phyloP scores from a whole-genome alignment of 2,113 vertebrate species.

The Clarias magur region DNA sequence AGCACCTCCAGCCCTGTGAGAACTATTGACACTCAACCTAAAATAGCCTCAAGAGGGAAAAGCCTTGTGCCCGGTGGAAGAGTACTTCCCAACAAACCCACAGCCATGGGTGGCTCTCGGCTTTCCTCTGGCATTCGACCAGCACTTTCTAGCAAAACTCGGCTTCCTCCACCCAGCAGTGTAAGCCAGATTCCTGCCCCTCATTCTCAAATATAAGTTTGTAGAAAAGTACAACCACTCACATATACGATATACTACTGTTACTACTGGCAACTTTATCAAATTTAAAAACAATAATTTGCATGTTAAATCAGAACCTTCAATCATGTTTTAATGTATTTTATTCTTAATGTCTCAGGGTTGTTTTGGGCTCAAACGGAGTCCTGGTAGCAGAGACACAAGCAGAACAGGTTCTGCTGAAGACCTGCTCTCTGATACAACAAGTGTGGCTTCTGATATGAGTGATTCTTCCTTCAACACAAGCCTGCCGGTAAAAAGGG shows the following conservation, averaged over 20 bases:
- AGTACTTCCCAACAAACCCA: conserved; percentile 65
- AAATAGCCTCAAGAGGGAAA: conserved; percentile 55
- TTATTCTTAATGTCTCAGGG: conserved; percentile 57
- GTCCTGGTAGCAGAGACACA: conserved; percentile 52
- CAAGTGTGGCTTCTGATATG: conserved; percentile 67
- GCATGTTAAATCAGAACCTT: neutral
- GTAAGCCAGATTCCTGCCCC: conserved; percentile 41
- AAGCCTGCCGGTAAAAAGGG: conserved; percentile 64
- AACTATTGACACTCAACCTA: conserved; percentile 48
- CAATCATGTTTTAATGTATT: neutral
- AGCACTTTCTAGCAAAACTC: conserved; percentile 67
- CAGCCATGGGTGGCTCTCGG: conserved; percentile 36
- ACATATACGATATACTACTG: neutral
- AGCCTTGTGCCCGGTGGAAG: conserved; percentile 35
- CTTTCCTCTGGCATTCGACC: conserved; percentile 44
- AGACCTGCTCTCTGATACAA: conserved; percentile 71
- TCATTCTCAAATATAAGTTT: neutral
- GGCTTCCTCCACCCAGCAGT: conserved; percentile 58
- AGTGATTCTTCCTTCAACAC: conserved; percentile 70
- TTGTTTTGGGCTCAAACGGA: conserved; percentile 52
- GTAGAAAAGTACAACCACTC: neutral
- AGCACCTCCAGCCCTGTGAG: conserved; percentile 68
- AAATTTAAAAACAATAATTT: neutral
- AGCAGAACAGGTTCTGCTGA: conserved; percentile 66
- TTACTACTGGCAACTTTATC: neutral